These are phyloP conservation scores for Cyclophora punctaria DNA, from an alignment of 2,888 invertebrate genomes.

Conservation along the genomic window DNA sequence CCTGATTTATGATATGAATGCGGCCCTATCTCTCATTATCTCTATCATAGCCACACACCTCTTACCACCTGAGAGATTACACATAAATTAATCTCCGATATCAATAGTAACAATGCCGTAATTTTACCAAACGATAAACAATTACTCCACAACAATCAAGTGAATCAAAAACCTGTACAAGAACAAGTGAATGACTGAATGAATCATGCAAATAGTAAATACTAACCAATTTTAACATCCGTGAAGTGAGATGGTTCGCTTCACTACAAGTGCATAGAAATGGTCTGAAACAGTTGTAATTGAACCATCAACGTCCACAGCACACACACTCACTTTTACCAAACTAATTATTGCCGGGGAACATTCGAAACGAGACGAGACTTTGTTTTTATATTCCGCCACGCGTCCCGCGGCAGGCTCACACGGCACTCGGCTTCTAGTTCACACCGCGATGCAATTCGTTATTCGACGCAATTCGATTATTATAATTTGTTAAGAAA, in stretches of 20 bases:
- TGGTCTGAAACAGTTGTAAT: conserved; percentile 58
- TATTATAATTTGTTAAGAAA: conserved; percentile 38
- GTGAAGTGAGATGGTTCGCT: conserved; percentile 34
- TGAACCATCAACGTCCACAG: conserved; percentile 62
- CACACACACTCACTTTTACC: conserved; percentile 71
- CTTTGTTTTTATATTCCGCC: conserved; percentile 61
- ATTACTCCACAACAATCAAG: conserved; percentile 1
- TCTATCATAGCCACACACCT: too few relatives aligned
- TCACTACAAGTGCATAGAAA: conserved; percentile 41
- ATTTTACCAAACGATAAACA: too few relatives aligned
- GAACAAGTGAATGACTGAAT: conserved; percentile 6
- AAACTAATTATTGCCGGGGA: conserved; percentile 62
- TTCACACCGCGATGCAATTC: conserved; percentile 54
- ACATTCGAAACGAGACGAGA: conserved; percentile 60
- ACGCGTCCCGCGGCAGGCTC: conserved; percentile 38
- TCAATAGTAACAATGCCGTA: too few relatives aligned
- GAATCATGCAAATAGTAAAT: conserved; percentile 29
- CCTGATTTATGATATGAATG: too few relatives aligned
- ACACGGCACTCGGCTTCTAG: conserved; percentile 22
- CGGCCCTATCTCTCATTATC: too few relatives aligned
- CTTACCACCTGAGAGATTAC: too few relatives aligned
- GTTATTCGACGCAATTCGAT: conserved; percentile 44
- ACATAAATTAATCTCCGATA: too few relatives aligned
- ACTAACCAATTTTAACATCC: conserved; percentile 69
- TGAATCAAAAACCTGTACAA: conserved; percentile 1